Conservation (phyloP, 2,888 invertebrate species). For the Alloplasta piceator region DNA sequence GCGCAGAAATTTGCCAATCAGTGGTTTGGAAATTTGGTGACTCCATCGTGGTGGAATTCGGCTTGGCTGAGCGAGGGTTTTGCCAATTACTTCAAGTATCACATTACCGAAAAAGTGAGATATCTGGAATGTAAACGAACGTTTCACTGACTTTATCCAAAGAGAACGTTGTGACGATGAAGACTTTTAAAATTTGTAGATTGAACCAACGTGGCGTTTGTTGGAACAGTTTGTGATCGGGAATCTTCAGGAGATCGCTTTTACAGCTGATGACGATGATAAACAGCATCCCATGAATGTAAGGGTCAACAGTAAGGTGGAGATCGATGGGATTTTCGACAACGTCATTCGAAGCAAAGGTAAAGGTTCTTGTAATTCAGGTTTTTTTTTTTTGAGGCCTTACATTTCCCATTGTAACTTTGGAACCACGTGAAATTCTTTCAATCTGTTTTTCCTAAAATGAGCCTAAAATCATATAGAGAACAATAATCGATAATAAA, state of each 20-base stretch:
- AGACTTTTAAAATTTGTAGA: slow-evolving; percentile 39
- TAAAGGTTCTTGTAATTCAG: slow-evolving; percentile 70
- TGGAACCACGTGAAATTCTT: too few species aligned
- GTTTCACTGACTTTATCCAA: background rate
- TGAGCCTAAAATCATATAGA: too few species aligned
- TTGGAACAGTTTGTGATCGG: slow-evolving; percentile 83
- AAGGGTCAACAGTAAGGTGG: slow-evolving; percentile 83
- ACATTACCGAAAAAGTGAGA: slow-evolving; percentile 77
- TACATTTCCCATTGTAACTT: too few species aligned
- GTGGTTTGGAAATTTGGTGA: slow-evolving; percentile 84
- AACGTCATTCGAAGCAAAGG: slow-evolving; percentile 87
- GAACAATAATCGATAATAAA: too few species aligned
- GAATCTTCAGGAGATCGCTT: slow-evolving; percentile 72
- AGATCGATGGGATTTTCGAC: slow-evolving; percentile 85
- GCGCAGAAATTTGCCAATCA: slow-evolving; percentile 86
- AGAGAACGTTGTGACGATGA: background rate
- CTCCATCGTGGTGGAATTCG: slow-evolving; percentile 81
- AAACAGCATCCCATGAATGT: slow-evolving; percentile 85
- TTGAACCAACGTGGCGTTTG: slow-evolving; percentile 78
- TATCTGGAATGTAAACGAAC: background rate
- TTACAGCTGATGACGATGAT: slow-evolving; percentile 81
- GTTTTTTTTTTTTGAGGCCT: too few species aligned
- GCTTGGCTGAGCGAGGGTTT: slow-evolving; percentile 85
- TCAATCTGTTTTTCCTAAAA: too few species aligned
- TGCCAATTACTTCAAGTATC: slow-evolving; percentile 84